phyloP scores from a whole-genome alignment of 2,113 vertebrate genomes.

The Syrrhaptes paradoxus region DNA sequence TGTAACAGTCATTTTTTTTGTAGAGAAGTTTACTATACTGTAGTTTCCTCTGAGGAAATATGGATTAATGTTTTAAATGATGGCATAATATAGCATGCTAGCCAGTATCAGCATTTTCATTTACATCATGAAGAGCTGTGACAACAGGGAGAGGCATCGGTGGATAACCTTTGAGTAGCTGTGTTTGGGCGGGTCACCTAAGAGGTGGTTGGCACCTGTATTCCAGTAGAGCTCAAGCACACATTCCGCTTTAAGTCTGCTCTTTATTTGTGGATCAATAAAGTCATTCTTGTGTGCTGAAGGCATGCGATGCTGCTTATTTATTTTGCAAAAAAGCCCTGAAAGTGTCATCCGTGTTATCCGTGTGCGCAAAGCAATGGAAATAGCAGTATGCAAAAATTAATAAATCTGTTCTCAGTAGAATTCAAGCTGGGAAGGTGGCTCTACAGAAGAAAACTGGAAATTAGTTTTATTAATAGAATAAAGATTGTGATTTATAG shows the following conservation, averaged over 20 bases:
- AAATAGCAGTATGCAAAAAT: not conserved
- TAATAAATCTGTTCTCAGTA: not conserved
- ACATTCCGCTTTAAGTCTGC: not conserved
- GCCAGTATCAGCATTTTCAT: not conserved
- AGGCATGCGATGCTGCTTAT: no score
- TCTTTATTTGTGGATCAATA: not conserved
- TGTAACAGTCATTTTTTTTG: not conserved
- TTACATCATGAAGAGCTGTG: not conserved
- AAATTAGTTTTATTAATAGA: not conserved
- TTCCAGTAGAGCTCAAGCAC: not conserved
- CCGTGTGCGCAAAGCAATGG: not conserved
- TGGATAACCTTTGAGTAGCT: not conserved
- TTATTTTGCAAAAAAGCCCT: not conserved
- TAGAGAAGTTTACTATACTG: not conserved
- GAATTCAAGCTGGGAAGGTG: not conserved
- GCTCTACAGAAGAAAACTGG: not conserved
- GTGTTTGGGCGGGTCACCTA: not conserved
- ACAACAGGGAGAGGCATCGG: not conserved
- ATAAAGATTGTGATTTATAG: not conserved
- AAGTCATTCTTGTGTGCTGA: not conserved
- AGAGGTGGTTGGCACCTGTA: no score
- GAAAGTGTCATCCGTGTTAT: not conserved
- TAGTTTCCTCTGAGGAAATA: not conserved
- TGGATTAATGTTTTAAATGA: not conserved
- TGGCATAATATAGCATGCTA: fast-evolving